Evolutionary conservation across 2,113 vertebrate genomes (phyloP).

Genomic region (Pollimyrus isidori): DNA sequence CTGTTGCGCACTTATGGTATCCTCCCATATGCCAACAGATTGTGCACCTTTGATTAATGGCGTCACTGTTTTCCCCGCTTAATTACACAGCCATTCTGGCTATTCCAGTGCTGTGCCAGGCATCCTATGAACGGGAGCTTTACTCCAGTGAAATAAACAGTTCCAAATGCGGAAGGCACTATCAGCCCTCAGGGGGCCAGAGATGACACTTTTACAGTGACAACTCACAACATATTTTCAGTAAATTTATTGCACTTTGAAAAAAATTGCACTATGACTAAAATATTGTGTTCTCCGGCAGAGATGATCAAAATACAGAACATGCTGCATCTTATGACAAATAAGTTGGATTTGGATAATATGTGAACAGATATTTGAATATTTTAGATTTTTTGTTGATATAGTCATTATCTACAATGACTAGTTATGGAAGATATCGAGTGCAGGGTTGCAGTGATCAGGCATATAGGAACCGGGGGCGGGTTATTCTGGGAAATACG

Average conservation of each 20-base stretch:
- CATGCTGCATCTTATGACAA: background rate
- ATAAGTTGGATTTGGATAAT: background rate
- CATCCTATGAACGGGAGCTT: background rate
- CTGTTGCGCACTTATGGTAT: background rate
- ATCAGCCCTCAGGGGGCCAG: conserved; percentile 9
- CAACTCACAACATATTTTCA: background rate
- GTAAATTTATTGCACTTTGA: background rate
- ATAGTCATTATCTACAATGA: background rate
- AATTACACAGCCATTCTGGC: conserved; percentile 11
- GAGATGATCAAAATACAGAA: background rate
- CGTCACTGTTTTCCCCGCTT: conserved; percentile 5
- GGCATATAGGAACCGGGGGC: background rate
- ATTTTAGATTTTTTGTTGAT: background rate
- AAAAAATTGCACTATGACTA: background rate
- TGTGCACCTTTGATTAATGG: conserved; percentile 29
- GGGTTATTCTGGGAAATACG: background rate
- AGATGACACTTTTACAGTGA: background rate
- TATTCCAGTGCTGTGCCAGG: conserved; percentile 16
- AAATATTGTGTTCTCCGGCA: background rate
- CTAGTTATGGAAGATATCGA: background rate
- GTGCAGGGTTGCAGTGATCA: background rate
- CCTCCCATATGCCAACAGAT: background rate
- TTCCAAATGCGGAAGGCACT: background rate
- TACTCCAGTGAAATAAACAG: background rate
- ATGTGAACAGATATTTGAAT: background rate